Evolutionary conservation across 1,140 invertebrate species (phyloP).

Genomic region (Luehdorfia chinensis): DNA sequence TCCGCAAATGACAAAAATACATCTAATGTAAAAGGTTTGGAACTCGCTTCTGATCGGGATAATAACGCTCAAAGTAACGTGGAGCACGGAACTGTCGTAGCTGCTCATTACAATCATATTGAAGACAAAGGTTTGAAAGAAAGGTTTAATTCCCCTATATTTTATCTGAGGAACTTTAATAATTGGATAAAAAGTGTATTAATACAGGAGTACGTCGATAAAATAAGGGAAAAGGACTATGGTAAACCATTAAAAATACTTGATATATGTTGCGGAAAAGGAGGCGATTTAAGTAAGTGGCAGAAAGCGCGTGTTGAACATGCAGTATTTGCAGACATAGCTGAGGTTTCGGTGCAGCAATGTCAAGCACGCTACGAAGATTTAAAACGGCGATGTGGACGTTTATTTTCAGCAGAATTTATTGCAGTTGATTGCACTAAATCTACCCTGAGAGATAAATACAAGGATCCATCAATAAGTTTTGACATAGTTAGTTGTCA

Average conservation of each 20-base stretch:
- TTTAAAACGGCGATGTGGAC: constrained; percentile 61
- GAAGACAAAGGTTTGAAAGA: constrained; percentile 88
- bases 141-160: constrained; percentile 92
- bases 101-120: constrained; percentile 91
- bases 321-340: constrained; percentile 97
- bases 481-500: constrained; percentile 97
- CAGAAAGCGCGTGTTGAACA: constrained; percentile 88
- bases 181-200: constrained; percentile 99
- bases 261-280: constrained; percentile 95
- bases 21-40: not conserved
- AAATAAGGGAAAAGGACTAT: constrained; percentile 80
- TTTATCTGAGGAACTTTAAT: constrained; percentile 97
- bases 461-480: constrained; percentile 84
- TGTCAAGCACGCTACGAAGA: constrained; percentile 84
- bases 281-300: constrained; percentile 98
- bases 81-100: constrained; percentile 81
- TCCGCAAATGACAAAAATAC: constrained; percentile 5
- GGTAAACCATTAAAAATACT: constrained; percentile 80
- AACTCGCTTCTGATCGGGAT: not conserved
- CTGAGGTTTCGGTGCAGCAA: constrained; percentile 93
- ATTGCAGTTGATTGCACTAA: constrained; percentile 94
- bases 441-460: constrained; percentile 85
- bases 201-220: constrained; percentile 86
- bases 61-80: constrained; percentile 20
- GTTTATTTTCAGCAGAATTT: constrained; percentile 91